Conservation (phyloP, 2,888 invertebrate species). For the Mesorhabditis spiculigera region DNA sequence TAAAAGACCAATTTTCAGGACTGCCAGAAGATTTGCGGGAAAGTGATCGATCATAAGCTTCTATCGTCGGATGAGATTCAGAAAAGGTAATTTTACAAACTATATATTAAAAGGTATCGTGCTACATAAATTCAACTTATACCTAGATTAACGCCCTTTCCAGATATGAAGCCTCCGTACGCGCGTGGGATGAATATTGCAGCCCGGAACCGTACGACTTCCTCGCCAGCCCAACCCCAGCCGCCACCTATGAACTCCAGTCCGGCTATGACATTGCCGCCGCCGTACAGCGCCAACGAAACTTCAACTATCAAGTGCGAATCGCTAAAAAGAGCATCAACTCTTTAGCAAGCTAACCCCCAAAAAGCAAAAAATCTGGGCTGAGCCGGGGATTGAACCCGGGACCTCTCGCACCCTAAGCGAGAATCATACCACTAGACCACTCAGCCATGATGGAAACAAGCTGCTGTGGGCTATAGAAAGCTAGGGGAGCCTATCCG, state of each 20-base stretch:
- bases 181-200: slow-evolving; percentile 39
- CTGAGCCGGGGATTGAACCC: slow-evolving; percentile 34
- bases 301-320: slow-evolving; percentile 62
- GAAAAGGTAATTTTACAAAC: slow-evolving; percentile 23
- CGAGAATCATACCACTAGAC: slow-evolving; percentile 58
- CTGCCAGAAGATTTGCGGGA: slow-evolving; percentile 52
- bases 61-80: slow-evolving; percentile 54
- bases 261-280: slow-evolving; percentile 60
- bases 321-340: slow-evolving; percentile 16
- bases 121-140: neutral
- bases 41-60: slow-evolving; percentile 61
- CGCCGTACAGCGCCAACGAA: slow-evolving; percentile 61
- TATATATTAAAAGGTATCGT: neutral
- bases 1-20: slow-evolving; percentile 34
- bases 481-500: too few species aligned
- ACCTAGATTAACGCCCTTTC: slow-evolving; percentile 7
- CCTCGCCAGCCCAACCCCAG: slow-evolving; percentile 44
- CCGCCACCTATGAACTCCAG: slow-evolving; percentile 36
- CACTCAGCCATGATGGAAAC: slow-evolving; percentile 15
- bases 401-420: slow-evolving; percentile 58
- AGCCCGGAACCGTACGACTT: slow-evolving; percentile 57
- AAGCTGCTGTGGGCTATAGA: too few species aligned
- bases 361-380: too few species aligned
- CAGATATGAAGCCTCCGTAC: slow-evolving; percentile 40
- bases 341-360: neutral